phyloP scores from a whole-genome alignment of 2,888 invertebrate genomes.

The Flexamia atlantica region DNA sequence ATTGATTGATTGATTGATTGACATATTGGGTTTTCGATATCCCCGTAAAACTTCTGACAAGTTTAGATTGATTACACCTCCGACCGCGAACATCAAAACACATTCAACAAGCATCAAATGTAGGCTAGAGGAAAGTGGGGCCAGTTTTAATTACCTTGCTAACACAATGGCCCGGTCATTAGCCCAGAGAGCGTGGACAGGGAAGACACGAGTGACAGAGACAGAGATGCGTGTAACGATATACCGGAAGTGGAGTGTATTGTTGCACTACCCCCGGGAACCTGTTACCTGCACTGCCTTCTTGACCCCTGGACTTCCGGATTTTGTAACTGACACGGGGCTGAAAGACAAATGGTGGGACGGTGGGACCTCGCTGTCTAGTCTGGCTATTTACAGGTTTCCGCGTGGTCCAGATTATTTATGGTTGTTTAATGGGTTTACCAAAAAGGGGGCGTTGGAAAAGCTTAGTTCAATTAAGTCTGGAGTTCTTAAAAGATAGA shows the following conservation, averaged over 20 bases:
- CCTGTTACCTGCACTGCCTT: not conserved
- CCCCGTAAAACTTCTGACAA: no score
- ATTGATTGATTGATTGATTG: no score
- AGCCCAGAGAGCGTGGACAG: constrained; percentile 35
- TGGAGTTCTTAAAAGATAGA: no score
- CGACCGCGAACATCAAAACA: not conserved
- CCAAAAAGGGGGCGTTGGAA: no score
- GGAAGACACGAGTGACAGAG: not conserved
- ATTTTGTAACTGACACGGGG: constrained; percentile 2
- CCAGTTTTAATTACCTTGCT: constrained; percentile 23
- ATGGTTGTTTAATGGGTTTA: no score
- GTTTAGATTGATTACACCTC: no score
- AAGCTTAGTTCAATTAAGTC: no score
- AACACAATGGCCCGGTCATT: constrained; percentile 24
- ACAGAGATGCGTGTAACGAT: constrained; percentile 13
- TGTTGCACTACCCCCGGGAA: constrained; percentile 25
- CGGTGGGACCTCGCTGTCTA: no score
- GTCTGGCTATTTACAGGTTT: no score
- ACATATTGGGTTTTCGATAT: no score
- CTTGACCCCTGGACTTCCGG: constrained; percentile 27
- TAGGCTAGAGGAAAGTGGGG: constrained; percentile 2
- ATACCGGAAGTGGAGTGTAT: constrained; percentile 28
- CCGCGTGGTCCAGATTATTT: no score
- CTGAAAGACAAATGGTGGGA: no score
- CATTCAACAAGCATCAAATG: not conserved